Evolutionary conservation across 2,113 vertebrate species (phyloP).

Genomic region (Paracanthobrama guichenoti): DNA sequence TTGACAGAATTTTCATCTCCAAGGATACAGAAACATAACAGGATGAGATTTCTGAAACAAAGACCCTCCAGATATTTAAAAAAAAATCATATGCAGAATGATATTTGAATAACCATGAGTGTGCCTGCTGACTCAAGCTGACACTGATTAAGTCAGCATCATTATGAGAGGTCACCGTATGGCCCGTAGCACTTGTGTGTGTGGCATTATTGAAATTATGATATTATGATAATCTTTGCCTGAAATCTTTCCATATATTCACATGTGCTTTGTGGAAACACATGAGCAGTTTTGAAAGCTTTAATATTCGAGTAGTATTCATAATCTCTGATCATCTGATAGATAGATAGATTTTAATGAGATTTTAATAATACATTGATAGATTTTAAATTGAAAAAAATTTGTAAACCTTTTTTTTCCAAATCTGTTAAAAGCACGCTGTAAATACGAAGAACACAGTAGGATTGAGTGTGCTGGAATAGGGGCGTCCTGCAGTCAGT

Average conservation of each 20-base stretch:
- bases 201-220: background rate
- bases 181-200: background rate
- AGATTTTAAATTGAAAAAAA: background rate
- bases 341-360: no score
- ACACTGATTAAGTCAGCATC: background rate
- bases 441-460: conserved; percentile 5
- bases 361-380: no score
- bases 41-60: conserved; percentile 17
- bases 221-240: background rate
- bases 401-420: conserved; percentile 11
- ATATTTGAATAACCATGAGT: conserved; percentile 17
- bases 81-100: conserved; percentile 3
- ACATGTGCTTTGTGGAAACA: background rate
- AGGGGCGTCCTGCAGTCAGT: conserved; percentile 27
- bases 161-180: background rate
- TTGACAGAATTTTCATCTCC: background rate
- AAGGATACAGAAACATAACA: background rate
- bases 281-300: background rate
- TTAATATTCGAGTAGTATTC: background rate
- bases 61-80: conserved; percentile 1
- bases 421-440: conserved; percentile 27
- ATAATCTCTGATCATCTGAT: no score
- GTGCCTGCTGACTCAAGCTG: conserved; percentile 1
- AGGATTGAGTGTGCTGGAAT: conserved; percentile 20
- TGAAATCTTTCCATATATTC: background rate